Evolutionary conservation across 2,113 vertebrate genomes (phyloP), one percentile per base, ranked within the genome.

Genomic region (Cheilinus undulatus): DNA sequence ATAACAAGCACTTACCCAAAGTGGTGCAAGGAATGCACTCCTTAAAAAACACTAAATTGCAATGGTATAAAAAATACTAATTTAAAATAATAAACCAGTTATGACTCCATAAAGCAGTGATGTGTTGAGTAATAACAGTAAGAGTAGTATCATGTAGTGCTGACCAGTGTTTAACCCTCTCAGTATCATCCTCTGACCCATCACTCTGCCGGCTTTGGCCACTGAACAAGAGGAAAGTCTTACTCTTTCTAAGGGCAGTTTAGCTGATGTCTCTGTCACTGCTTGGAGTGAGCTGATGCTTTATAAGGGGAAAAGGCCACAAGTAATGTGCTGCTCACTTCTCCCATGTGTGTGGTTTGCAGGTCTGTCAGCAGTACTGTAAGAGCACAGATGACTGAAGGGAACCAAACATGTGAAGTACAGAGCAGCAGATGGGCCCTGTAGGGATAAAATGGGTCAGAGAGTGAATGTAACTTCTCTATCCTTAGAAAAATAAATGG

Each of bases 271-370:
- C 73, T 75, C 76, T 70, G 83, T 82, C 75, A 83, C 42, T 53
- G 68, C 65, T 80, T 40, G 73, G 79, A 86, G 71, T 66, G 85
- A 78, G 67, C 20, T 30, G 69, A 61, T 71, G 69, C 62, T 87
- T 84, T 78, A 65, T 64, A 74, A 57, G 27, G 64, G 12, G 14
- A 73, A 69, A 81, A 63, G 57, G 60, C 28, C n/a, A 20, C 73
- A 73, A 78, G 69, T 78, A 79, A 83, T 61, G 64, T 42, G 74
- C 30, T 72, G 77, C 32, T 68, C 0, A 27, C 57, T 56, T 61
- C 69, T 80, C 69, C 78, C 60, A 17, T 59, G 84, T 80, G 87
- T 91, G 86, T 76, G 75, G 70, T 86, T 87, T 79, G 60, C 73
- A 51, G 68, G 43, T 85, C 78, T 86, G 82, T 90, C 91, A 88